phyloP scores from a whole-genome alignment of 2,113 vertebrate genomes.

The Microtus richardsoni region DNA sequence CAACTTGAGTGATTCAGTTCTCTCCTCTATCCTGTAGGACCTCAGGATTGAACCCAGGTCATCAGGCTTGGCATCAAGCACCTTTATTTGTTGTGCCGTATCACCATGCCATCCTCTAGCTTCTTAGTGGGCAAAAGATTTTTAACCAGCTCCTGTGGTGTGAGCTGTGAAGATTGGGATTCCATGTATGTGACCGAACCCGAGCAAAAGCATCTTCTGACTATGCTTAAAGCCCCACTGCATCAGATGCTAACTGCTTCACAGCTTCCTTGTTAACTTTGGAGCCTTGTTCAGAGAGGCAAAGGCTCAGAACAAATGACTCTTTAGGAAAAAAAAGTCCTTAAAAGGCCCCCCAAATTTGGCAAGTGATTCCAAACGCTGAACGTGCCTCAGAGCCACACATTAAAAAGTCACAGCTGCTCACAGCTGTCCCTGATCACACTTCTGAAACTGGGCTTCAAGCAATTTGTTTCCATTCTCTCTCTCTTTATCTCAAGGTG shows the following conservation, averaged over 20 bases:
- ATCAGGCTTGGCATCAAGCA: background rate
- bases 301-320: background rate
- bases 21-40: background rate
- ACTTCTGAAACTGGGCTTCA: background rate
- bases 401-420: background rate
- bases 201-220: background rate
- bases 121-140: background rate
- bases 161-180: background rate
- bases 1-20: background rate
- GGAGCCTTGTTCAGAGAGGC: background rate
- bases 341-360: background rate
- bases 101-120: background rate
- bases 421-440: background rate
- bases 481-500: background rate
- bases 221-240: background rate
- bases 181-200: accelerated
- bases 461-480: background rate
- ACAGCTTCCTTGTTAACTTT: background rate
- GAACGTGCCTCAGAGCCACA: accelerated
- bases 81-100: background rate
- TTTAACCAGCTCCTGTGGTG: background rate
- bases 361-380: background rate
- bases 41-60: background rate
- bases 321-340: background rate
- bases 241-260: background rate